Percentiles rank a stretch among this genome's conserved stretches.
These are phyloP conservation scores for Acropora tenuis DNA, from an alignment of 64 coral and sea anemone species.

Conservation along the genomic window DNA sequence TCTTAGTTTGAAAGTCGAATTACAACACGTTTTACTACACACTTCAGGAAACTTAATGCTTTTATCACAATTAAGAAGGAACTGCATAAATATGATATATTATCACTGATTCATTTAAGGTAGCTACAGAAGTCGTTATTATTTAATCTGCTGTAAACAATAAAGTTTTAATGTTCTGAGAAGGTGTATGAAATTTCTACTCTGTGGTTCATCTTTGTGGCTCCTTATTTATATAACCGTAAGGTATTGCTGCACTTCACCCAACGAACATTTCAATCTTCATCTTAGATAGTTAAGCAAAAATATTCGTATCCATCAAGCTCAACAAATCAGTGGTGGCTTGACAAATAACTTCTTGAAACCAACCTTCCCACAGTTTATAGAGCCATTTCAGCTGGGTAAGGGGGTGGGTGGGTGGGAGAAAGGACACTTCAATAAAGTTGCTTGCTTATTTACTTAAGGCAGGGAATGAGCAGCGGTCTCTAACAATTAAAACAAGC, in stretches of 20 bases:
- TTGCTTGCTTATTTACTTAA: background rate
- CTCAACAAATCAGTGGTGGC: background rate
- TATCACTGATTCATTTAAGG: background rate
- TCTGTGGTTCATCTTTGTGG: background rate
- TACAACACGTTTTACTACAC: background rate
- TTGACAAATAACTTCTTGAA: background rate
- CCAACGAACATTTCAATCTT: background rate
- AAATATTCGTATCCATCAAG: background rate
- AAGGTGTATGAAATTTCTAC: background rate
- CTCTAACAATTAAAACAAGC: background rate
- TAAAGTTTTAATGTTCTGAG: background rate
- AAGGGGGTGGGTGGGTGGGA: background rate
- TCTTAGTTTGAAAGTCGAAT: background rate
- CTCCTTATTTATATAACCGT: background rate
- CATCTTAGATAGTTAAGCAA: background rate
- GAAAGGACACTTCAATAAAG: background rate
- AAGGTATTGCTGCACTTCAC: background rate
- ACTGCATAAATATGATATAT: background rate
- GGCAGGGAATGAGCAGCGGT: background rate
- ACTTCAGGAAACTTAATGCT: background rate
- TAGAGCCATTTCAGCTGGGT: background rate
- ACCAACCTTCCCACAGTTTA: background rate
- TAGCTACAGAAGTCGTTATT: background rate
- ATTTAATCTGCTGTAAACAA: background rate
- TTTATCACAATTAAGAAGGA: background rate